phyloP scores from a whole-genome alignment of 2,113 vertebrate species.

The Leptobrachium leishanense region DNA sequence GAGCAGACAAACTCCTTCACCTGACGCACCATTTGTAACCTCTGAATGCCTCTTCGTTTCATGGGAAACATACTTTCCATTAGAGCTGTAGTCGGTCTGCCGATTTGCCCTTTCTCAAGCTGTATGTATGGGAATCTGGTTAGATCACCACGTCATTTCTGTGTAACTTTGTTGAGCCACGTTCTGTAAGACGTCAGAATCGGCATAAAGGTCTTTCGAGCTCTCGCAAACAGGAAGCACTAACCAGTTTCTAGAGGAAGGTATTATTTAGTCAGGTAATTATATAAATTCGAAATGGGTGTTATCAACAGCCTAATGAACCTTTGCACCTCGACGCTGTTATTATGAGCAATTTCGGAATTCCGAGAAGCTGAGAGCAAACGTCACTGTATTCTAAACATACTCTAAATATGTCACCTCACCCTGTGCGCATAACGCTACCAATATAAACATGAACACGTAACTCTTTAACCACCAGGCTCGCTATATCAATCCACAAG shows the following conservation, averaged over 20 bases:
- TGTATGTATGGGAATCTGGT: background rate
- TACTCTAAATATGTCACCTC: slow-evolving; percentile 18
- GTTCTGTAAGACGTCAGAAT: no score
- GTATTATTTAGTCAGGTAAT: slow-evolving; percentile 24
- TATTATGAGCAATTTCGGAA: slow-evolving; percentile 38
- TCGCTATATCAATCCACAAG: background rate
- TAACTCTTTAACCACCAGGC: background rate
- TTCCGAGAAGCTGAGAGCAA: slow-evolving; percentile 20
- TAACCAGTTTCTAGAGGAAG: slow-evolving; percentile 7
- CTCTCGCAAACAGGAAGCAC: slow-evolving; percentile 7
- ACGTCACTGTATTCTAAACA: slow-evolving; percentile 35
- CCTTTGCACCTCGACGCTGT: slow-evolving; percentile 32
- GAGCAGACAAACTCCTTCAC: no score
- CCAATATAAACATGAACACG: background rate
- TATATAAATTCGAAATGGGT: slow-evolving; percentile 33
- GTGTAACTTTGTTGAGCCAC: no score
- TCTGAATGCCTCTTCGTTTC: no score
- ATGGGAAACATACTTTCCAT: no score
- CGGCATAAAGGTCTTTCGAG: no score
- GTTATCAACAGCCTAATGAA: slow-evolving; percentile 43
- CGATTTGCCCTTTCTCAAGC: no score
- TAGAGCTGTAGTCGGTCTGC: no score
- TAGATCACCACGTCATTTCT: background rate
- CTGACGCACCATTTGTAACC: no score
- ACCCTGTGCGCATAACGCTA: background rate